Evolutionary conservation across 2,113 vertebrate genomes (phyloP).

Genomic region (Aramus guarauna): DNA sequence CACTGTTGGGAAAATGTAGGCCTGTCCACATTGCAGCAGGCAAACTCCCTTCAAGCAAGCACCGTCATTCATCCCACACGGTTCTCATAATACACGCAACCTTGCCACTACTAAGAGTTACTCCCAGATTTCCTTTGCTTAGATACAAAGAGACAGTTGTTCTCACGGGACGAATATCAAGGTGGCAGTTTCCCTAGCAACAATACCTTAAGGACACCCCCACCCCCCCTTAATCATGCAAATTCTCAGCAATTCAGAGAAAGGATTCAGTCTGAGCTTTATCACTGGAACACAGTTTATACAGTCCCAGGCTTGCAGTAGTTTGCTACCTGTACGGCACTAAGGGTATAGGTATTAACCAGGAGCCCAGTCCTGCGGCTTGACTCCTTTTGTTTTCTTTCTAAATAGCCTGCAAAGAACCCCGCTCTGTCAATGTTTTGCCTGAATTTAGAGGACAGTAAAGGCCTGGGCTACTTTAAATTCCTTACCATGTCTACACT

Average conservation of each 20-base stretch:
- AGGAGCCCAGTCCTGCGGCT: not conserved
- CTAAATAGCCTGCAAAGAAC: not conserved
- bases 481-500: not conserved
- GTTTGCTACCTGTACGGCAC: not conserved
- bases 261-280: not conserved
- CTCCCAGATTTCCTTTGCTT: not conserved
- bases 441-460: not conserved
- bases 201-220: not conserved
- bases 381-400: not conserved
- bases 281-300: not conserved
- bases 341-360: not conserved
- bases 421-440: not conserved
- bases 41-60: not conserved
- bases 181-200: constrained; percentile 20
- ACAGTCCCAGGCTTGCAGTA: accelerated
- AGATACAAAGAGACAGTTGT: not conserved
- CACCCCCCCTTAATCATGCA: not conserved
- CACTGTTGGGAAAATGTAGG: not conserved
- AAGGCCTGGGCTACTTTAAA: not conserved
- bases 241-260: not conserved
- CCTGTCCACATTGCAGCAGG: not conserved
- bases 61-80: not conserved
- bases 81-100: not conserved
- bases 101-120: not conserved
- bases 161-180: not conserved